Percentiles rank a stretch among this genome's conserved stretches.
phyloP scores from a whole-genome alignment of 2,888 invertebrate genomes.

The Volucella inanis region DNA sequence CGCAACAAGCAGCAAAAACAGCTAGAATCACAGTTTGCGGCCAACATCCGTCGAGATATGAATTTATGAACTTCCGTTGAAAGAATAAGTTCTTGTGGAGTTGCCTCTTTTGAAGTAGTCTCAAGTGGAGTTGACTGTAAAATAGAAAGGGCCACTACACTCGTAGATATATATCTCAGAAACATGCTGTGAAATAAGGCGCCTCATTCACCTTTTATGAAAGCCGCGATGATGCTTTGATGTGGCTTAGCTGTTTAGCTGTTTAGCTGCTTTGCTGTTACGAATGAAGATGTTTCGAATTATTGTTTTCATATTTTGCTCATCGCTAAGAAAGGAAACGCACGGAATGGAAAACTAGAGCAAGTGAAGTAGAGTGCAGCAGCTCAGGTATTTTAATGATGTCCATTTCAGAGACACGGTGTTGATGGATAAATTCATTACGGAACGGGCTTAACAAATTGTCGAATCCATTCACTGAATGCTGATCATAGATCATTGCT shows the following conservation, averaged over 20 bases:
- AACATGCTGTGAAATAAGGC: slow-evolving; percentile 18
- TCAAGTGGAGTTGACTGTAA: no score
- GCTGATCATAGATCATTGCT: neutral
- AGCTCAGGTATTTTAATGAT: slow-evolving; percentile 34
- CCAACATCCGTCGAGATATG: slow-evolving; percentile 44
- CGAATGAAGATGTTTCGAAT: slow-evolving; percentile 33
- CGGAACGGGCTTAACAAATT: slow-evolving; percentile 29
- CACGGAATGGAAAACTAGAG: slow-evolving; percentile 15
- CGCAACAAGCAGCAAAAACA: neutral
- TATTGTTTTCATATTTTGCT: slow-evolving; percentile 30
- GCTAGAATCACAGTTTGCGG: slow-evolving; percentile 45
- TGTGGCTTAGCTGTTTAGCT: no score
- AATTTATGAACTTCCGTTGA: slow-evolving; percentile 47
- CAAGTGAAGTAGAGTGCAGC: slow-evolving; percentile 17
- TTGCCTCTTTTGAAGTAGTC: no score
- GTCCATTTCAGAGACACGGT: slow-evolving; percentile 27
- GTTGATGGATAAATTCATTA: slow-evolving; percentile 48
- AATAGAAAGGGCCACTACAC: neutral
- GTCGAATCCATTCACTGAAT: slow-evolving; percentile 18
- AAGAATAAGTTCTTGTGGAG: slow-evolving; percentile 13
- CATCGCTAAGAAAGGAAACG: slow-evolving; percentile 5
- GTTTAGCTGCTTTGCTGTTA: neutral
- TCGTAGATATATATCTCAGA: neutral
- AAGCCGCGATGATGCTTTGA: slow-evolving; percentile 1
- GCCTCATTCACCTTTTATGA: slow-evolving; percentile 6